Evolutionary conservation across 2,113 vertebrate genomes (phyloP).

Genomic region (Piprites chloris): DNA sequence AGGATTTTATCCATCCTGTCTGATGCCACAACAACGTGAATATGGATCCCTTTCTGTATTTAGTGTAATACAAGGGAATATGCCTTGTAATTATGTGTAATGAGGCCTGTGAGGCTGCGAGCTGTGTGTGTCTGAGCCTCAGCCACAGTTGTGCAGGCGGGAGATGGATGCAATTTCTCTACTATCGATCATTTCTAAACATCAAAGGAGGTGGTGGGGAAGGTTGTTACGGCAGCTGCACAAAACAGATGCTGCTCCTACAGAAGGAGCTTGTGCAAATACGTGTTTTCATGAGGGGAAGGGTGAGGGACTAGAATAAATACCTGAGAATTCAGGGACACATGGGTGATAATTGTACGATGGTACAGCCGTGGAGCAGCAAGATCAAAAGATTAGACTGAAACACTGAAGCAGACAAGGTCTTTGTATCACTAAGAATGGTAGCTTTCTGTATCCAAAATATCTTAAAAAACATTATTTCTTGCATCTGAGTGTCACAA

Average conservation of each 20-base stretch:
- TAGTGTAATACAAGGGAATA: not conserved
- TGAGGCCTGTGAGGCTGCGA: not conserved
- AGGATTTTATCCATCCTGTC: not conserved
- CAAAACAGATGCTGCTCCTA: not conserved
- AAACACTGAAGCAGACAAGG: not conserved
- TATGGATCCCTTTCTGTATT: not conserved
- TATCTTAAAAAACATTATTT: not conserved
- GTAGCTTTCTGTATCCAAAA: constrained; percentile 1
- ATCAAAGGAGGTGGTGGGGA: not conserved
- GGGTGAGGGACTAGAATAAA: not conserved
- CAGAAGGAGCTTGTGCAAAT: not conserved
- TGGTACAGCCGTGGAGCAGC: not conserved
- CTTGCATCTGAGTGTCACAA: not conserved
- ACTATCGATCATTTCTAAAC: not conserved
- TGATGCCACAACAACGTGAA: not conserved
- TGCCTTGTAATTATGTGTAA: not conserved
- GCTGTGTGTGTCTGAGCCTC: not conserved
- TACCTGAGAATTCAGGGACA: not conserved
- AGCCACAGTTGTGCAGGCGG: not conserved
- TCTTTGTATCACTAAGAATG: not conserved
- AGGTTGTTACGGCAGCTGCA: not conserved
- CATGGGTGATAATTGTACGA: not conserved
- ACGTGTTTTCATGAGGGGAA: not conserved
- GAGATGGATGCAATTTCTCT: not conserved
- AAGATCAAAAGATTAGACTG: constrained; percentile 18